A percentile compares a stretch with the other conserved stretches of the same genome.
Evolutionary conservation across 2,888 invertebrate species (phyloP).

Genomic region (Phymatocera aterrima): DNA sequence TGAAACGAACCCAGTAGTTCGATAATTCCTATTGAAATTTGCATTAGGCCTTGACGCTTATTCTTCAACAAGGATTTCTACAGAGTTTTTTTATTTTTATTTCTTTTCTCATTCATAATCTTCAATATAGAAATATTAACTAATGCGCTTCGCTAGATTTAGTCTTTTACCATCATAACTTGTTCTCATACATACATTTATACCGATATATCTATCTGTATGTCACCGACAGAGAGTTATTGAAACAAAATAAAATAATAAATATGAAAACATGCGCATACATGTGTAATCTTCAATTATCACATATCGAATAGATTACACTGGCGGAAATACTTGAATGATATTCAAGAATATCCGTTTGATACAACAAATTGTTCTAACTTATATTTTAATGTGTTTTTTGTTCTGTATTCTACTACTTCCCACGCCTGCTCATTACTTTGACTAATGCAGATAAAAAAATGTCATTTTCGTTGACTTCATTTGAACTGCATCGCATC

Average conservation of each 20-base stretch:
- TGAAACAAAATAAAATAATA: neutral
- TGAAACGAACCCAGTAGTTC: constrained; percentile 71
- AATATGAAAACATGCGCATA: neutral
- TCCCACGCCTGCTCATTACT: neutral
- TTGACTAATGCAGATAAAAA: constrained; percentile 1
- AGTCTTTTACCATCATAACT: constrained; percentile 21
- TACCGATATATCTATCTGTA: neutral
- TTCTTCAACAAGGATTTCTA: constrained; percentile 17
- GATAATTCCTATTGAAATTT: constrained; percentile 52
- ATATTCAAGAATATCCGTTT: neutral
- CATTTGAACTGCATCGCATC: neutral
- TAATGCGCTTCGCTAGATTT: constrained; percentile 53
- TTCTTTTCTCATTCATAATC: no score
- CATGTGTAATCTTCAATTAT: constrained; percentile 7
- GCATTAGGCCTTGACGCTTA: constrained; percentile 39
- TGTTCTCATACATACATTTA: constrained; percentile 12
- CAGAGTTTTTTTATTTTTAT: constrained; percentile 34
- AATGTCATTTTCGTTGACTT: neutral
- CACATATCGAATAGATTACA: neutral
- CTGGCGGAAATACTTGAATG: neutral
- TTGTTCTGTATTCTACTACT: neutral
- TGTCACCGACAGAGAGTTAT: neutral
- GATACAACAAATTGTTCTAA: constrained; percentile 1
- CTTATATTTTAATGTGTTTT: neutral
- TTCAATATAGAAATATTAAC: constrained; percentile 55